A percentile compares a stretch with the other conserved stretches of the same genome.
phyloP scores from a whole-genome alignment of 2,797 vertebrate genomes.

The Poeciliopsis presidionis region DNA sequence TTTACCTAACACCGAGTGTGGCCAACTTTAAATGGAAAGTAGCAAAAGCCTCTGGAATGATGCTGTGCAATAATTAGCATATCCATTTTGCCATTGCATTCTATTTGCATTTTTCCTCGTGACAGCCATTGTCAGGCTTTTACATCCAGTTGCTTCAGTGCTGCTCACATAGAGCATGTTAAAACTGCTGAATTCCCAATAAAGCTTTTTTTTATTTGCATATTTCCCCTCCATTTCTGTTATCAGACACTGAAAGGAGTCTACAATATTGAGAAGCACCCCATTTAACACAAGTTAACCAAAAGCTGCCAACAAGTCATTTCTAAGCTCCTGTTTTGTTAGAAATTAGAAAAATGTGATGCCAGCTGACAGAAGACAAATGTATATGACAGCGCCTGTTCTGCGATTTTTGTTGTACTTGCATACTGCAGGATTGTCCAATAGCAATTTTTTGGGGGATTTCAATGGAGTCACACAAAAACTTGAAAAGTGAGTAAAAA shows the following conservation, averaged over 20 bases:
- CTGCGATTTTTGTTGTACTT: background rate
- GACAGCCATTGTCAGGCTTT: slow-evolving; percentile 9
- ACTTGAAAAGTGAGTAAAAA: background rate
- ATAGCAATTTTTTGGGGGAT: too few species aligned
- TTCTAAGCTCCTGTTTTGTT: background rate
- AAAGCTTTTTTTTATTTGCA: slow-evolving; percentile 3
- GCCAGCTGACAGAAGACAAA: background rate
- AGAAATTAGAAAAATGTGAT: background rate
- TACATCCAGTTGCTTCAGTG: slow-evolving; percentile 8
- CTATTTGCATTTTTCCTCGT: slow-evolving; percentile 19
- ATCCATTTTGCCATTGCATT: background rate
- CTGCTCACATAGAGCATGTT: background rate
- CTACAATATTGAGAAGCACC: slow-evolving; percentile 4
- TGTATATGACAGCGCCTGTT: background rate
- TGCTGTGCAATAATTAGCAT: background rate
- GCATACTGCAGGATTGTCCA: background rate
- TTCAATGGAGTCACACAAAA: background rate
- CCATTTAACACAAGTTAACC: slow-evolving; percentile 5
- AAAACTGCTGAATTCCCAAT: slow-evolving; percentile 3
- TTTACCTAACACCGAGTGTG: background rate
- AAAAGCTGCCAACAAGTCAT: background rate
- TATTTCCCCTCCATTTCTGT: background rate
- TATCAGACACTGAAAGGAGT: slow-evolving; percentile 12
- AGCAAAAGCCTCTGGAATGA: slow-evolving; percentile 7
- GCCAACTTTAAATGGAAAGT: slow-evolving; percentile 2